Conservation (phyloP, 1,140 invertebrate species). For the Drosophila takahashii region DNA sequence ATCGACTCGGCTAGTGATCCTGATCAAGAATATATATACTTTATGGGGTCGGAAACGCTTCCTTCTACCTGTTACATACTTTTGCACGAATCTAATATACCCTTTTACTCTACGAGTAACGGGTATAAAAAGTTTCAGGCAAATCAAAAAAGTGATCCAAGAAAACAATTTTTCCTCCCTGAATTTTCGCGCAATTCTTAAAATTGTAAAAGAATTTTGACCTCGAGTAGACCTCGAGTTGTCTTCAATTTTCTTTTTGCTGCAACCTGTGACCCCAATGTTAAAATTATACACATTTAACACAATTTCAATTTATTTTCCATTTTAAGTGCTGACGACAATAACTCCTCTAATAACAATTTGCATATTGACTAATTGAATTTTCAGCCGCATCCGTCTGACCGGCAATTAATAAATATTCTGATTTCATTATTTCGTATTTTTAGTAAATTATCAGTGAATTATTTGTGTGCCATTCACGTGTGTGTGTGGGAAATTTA, state of each 20-base stretch:
- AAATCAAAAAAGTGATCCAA: no score
- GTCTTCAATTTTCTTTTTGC: neutral
- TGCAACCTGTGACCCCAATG: neutral
- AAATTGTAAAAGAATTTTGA: no score
- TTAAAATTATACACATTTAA: conserved; percentile 24
- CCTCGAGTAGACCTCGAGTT: neutral
- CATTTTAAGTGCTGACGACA: conserved; percentile 24
- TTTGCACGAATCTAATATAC: no score
- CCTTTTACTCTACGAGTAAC: no score
- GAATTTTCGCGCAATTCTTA: no score
- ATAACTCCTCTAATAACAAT: conserved; percentile 65
- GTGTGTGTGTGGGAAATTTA: conserved; percentile 22
- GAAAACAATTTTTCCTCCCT: no score
- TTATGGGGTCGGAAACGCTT: no score
- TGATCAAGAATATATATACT: no score
- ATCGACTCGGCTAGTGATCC: no score
- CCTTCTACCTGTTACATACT: no score
- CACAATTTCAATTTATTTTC: conserved; percentile 52
- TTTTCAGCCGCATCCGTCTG: conserved; percentile 31
- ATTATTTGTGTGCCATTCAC: neutral
- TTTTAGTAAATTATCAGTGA: conserved; percentile 5
- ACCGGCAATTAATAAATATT: conserved; percentile 64
- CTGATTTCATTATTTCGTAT: conserved; percentile 68
- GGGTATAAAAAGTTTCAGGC: no score
- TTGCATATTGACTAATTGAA: conserved; percentile 51